Percentiles rank a stretch among this genome's conserved stretches.
phyloP scores from a whole-genome alignment of 2,888 invertebrate species.

The Osmoderma eremita region DNA sequence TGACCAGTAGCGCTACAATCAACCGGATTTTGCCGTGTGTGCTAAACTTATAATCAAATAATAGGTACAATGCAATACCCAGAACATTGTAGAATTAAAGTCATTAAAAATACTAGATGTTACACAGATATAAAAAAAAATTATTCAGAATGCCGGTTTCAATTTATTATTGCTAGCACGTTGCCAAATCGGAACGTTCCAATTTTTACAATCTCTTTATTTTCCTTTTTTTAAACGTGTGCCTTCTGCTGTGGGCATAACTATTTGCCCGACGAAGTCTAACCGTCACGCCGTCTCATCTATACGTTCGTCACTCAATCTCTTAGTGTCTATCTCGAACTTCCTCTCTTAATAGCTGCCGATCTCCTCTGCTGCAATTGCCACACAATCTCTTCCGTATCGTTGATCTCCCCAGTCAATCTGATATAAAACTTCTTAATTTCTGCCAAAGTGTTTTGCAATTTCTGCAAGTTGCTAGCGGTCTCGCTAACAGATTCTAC shows the following conservation, averaged over 20 bases:
- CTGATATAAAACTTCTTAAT: conserved; percentile 56
- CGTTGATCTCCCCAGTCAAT: conserved; percentile 52
- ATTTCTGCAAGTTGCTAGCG: conserved; percentile 54
- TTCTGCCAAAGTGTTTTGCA: conserved; percentile 54
- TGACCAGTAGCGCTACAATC: no score
- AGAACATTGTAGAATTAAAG: no score
- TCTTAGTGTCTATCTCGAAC: conserved; percentile 51
- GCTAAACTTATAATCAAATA: no score
- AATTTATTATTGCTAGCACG: no score
- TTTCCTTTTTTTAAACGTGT: no score
- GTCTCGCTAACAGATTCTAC: conserved; percentile 51
- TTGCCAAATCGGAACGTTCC: no score
- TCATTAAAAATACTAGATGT: no score
- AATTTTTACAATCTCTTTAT: no score
- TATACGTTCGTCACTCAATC: conserved; percentile 39
- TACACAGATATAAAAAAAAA: no score
- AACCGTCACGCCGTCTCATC: neutral
- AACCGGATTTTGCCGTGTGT: no score
- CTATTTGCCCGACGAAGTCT: neutral
- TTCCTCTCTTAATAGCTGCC: conserved; percentile 55
- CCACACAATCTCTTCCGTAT: conserved; percentile 55
- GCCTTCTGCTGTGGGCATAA: neutral
- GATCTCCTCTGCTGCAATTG: conserved; percentile 55
- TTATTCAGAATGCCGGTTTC: no score
- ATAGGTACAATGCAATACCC: no score